These are phyloP conservation scores for Pentalonia nigronervosa DNA, from an alignment of 1,140 invertebrate genomes.

Conservation along the genomic window DNA sequence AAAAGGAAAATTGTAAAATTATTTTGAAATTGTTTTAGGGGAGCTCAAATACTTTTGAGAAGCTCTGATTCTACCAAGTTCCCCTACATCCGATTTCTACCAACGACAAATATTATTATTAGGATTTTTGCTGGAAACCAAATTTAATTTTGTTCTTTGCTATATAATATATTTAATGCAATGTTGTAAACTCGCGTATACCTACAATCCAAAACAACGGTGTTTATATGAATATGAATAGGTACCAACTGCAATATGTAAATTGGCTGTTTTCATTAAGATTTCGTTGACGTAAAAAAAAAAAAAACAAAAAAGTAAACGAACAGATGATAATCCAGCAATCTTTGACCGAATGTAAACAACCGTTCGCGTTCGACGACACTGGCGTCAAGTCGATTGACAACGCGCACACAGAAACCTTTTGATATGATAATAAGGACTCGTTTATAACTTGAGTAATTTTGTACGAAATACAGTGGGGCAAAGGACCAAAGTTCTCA, in stretches of 20 bases:
- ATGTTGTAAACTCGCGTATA: background rate
- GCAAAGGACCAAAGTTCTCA: conserved; percentile 47
- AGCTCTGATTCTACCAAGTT: background rate
- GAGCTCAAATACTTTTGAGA: background rate
- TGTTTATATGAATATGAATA: background rate
- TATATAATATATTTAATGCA: background rate
- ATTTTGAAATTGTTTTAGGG: too few relatives aligned
- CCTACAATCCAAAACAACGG: background rate
- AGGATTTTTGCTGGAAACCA: background rate
- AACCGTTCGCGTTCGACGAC: background rate
- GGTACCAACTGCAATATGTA: background rate
- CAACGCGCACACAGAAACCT: conserved; percentile 40
- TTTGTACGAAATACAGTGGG: conserved; percentile 23
- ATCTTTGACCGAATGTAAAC: conserved; percentile 34
- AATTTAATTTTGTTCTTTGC: background rate
- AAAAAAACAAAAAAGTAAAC: conserved; percentile 12
- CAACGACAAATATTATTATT: background rate
- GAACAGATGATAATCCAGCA: conserved; percentile 19
- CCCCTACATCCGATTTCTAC: background rate
- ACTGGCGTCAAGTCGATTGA: conserved; percentile 45
- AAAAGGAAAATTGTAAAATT: too few relatives aligned
- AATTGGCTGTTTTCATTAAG: conserved; percentile 27
- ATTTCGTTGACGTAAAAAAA: background rate
- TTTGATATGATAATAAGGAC: conserved; percentile 58
- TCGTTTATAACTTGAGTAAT: conserved; percentile 55